Conservation (phyloP, 1,140 invertebrate species). For the Ericerus pela region DNA sequence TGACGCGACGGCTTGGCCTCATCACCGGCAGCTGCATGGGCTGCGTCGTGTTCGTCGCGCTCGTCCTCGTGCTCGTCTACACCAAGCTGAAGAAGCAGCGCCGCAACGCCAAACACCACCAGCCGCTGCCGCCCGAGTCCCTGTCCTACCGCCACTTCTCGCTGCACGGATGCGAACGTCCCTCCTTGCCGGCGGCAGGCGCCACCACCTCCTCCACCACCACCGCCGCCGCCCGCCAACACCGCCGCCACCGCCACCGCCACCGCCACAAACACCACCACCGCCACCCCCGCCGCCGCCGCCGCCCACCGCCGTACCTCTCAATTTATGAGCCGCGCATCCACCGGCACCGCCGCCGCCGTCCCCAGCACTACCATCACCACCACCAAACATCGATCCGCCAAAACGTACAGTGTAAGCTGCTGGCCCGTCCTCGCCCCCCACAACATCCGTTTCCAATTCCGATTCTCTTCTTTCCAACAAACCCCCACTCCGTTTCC, state of each 20-base stretch:
- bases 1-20: constrained; percentile 61
- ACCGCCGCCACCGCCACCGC: neutral
- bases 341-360: neutral
- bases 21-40: constrained; percentile 73
- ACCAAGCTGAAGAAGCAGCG: constrained; percentile 71
- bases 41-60: constrained; percentile 64
- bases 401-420: no score
- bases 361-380: neutral
- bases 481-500: no score
- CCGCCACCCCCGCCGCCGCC: neutral
- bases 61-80: constrained; percentile 67
- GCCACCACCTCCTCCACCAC: neutral
- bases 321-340: neutral
- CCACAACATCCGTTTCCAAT: no score
- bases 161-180: constrained; percentile 31
- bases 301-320: neutral
- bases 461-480: no score
- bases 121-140: constrained; percentile 47
- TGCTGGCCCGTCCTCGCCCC: no score
- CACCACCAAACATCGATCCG: neutral
- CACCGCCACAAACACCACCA: no score
- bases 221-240: neutral
- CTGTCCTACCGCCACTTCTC: constrained; percentile 43
- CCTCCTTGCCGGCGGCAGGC: neutral
- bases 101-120: constrained; percentile 51